phyloP scores from a whole-genome alignment of 2,888 invertebrate species.

The Pollenia amentaria region DNA sequence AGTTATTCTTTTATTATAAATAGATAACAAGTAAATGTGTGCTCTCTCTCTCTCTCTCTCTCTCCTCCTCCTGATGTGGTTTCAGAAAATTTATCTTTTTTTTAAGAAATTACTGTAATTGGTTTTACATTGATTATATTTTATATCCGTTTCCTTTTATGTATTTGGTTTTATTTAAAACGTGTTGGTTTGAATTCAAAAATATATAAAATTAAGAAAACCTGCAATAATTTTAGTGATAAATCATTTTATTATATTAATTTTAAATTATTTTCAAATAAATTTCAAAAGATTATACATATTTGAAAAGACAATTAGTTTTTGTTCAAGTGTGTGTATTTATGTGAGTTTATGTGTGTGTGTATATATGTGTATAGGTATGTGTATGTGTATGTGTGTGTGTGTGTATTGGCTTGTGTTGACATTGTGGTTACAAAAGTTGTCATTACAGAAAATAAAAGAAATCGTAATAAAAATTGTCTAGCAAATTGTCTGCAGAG shows the following conservation, averaged over 20 bases:
- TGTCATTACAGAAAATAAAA: constrained; percentile 59
- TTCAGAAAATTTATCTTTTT: constrained; percentile 47
- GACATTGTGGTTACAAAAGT: constrained; percentile 61
- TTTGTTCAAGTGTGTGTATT: constrained; percentile 3
- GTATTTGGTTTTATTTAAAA: constrained; percentile 32
- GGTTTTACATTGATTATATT: constrained; percentile 72
- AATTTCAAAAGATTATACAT: neutral
- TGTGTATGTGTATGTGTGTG: constrained; percentile 3
- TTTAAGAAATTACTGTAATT: constrained; percentile 71
- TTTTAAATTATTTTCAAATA: constrained; percentile 32
- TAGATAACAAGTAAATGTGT: neutral
- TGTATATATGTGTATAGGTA: constrained; percentile 6
- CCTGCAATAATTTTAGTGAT: constrained; percentile 46
- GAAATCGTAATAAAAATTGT: constrained; percentile 36
- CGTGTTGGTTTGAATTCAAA: constrained; percentile 31
- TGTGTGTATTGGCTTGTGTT: constrained; percentile 46
- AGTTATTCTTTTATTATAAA: constrained; percentile 48
- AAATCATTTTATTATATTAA: constrained; percentile 63
- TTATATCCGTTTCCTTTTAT: constrained; percentile 63
- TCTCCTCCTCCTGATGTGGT: constrained; percentile 38
- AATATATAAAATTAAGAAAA: constrained; percentile 29
- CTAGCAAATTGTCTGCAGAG: constrained; percentile 41
- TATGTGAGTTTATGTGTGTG: constrained; percentile 31
- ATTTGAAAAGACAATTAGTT: constrained; percentile 51
- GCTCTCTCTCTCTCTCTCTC: constrained; percentile 11